A percentile compares a stretch with the other conserved stretches of the same genome.
Evolutionary conservation across 2,888 invertebrate genomes (phyloP).

Genomic region (Agrilus mali): DNA sequence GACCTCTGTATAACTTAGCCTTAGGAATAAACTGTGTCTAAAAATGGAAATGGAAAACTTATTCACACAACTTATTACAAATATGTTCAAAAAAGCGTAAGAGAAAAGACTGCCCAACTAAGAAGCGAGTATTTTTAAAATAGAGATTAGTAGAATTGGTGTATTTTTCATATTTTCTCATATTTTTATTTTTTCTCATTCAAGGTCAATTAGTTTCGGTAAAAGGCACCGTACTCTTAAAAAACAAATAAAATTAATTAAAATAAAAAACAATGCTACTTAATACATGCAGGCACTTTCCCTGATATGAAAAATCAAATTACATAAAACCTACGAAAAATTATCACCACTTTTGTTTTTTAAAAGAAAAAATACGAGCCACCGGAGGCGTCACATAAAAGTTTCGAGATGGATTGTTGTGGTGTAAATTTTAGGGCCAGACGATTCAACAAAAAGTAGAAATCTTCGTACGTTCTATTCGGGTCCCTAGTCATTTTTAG

Average conservation of each 20-base stretch:
- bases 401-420: too few species aligned
- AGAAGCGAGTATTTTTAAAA: slow-evolving; percentile 15
- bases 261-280: slow-evolving; percentile 7
- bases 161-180: slow-evolving; percentile 4
- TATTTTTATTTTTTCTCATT: neutral
- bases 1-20: too few species aligned
- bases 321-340: slow-evolving; percentile 1
- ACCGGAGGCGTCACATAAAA: too few species aligned
- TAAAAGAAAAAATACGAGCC: neutral
- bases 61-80: neutral
- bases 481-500: too few species aligned
- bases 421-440: too few species aligned
- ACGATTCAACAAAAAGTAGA: too few species aligned
- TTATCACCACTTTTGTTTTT: neutral
- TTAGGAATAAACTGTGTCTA: too few species aligned
- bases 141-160: slow-evolving; percentile 13
- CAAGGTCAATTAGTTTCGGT: slow-evolving; percentile 6
- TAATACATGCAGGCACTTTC: slow-evolving; percentile 12
- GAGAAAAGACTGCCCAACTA: slow-evolving; percentile 6
- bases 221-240: slow-evolving; percentile 18
- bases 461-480: too few species aligned
- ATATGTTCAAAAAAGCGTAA: slow-evolving; percentile 3
- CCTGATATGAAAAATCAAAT: slow-evolving; percentile 12
- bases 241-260: slow-evolving; percentile 6
- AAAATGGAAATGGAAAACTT: too few species aligned